Percentiles rank a stretch among this genome's conserved stretches.
phyloP scores from a whole-genome alignment of 2,888 invertebrate genomes.

The Pammene fasciana region DNA sequence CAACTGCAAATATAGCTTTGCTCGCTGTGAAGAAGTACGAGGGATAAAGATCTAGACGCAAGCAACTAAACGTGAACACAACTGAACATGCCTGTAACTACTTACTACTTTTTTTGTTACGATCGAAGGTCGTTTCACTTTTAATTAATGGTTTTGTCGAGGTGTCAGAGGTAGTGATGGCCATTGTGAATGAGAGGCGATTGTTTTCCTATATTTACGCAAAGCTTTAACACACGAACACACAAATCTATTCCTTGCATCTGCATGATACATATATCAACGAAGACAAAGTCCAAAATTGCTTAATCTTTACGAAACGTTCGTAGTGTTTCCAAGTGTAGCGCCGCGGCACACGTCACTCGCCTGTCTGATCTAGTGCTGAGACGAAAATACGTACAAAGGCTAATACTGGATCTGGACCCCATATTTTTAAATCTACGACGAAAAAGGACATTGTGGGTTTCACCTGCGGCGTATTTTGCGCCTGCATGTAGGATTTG shows the following conservation, averaged over 20 bases:
- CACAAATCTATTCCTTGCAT: background rate
- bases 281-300: background rate
- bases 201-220: conserved; percentile 35
- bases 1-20: conserved; percentile 46
- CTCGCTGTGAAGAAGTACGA: conserved; percentile 58
- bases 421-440: conserved; percentile 40
- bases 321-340: conserved; percentile 13
- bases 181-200: conserved; percentile 36
- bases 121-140: conserved; percentile 34
- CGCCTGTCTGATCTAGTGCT: conserved; percentile 28
- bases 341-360: conserved; percentile 25
- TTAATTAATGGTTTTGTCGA: conserved; percentile 37
- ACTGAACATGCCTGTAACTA: conserved; percentile 65
- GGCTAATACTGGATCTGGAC: conserved; percentile 29
- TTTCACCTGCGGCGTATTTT: conserved; percentile 41
- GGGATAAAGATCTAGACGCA: conserved; percentile 67
- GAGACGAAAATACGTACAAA: conserved; percentile 38
- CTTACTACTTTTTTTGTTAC: conserved; percentile 60
- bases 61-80: conserved; percentile 58
- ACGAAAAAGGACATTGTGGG: conserved; percentile 38
- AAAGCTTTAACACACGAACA: background rate
- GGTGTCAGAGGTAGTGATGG: conserved; percentile 37
- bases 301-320: background rate
- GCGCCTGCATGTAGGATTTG: conserved; percentile 34
- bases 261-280: background rate